These are phyloP conservation scores for Microplitis deprimator DNA, from an alignment of 2,888 invertebrate genomes.

Conservation along the genomic window DNA sequence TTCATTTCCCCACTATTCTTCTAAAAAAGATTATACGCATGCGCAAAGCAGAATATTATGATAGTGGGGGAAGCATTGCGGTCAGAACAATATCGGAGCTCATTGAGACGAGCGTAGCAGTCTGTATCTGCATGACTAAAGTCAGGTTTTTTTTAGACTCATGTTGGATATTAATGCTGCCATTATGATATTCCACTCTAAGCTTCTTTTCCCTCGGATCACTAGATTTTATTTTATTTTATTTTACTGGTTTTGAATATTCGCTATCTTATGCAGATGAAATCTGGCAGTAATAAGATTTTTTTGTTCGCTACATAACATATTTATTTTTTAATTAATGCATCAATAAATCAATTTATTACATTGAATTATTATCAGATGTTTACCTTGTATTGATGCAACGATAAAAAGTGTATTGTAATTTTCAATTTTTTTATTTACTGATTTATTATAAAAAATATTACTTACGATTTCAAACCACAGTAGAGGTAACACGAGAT, in stretches of 20 bases:
- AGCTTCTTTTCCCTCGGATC: background rate
- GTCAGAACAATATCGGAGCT: too few relatives aligned
- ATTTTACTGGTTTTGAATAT: background rate
- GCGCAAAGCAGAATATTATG: too few relatives aligned
- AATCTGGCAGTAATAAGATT: background rate
- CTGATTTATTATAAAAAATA: slow-evolving; percentile 10
- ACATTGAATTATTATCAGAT: background rate
- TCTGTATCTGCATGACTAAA: too few relatives aligned
- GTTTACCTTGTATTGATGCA: background rate
- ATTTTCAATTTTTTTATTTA: background rate
- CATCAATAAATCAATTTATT: background rate
- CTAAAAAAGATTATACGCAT: too few relatives aligned
- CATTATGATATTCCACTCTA: background rate
- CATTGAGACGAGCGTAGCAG: too few relatives aligned
- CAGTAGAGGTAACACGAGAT: slow-evolving; percentile 84
- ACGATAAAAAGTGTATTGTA: background rate
- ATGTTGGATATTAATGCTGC: too few relatives aligned
- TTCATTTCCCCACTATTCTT: too few relatives aligned
- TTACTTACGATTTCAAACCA: slow-evolving; percentile 93
- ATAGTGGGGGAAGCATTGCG: too few relatives aligned
- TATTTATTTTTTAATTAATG: slow-evolving; percentile 1
- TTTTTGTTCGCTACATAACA: background rate
- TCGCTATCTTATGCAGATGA: background rate
- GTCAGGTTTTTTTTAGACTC: too few relatives aligned
- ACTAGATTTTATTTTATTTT: background rate